Evolutionary conservation across 2,113 vertebrate genomes (phyloP).

Genomic region (Poeciliopsis retropinna): DNA sequence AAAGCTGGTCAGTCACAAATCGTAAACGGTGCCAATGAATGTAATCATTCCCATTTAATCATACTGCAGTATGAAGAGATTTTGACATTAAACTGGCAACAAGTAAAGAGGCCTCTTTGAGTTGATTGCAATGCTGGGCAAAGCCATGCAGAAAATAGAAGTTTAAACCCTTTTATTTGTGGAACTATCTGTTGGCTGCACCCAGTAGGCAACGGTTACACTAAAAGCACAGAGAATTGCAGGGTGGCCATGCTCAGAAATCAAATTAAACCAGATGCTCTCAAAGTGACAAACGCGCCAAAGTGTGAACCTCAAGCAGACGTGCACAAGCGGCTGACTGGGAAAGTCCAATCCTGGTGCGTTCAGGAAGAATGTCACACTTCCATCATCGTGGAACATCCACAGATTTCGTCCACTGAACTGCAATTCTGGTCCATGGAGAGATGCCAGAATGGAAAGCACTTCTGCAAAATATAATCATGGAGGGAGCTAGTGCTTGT

Average conservation of each 20-base stretch:
- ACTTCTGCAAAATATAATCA: conserved; percentile 26
- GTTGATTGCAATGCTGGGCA: conserved; percentile 51
- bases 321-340: conserved; percentile 36
- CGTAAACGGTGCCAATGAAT: conserved; percentile 2
- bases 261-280: conserved; percentile 80
- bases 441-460: conserved; percentile 24
- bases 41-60: conserved; percentile 11
- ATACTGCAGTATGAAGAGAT: conserved; percentile 2
- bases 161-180: conserved; percentile 79
- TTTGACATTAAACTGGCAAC: conserved; percentile 16
- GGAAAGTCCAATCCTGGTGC: conserved; percentile 57
- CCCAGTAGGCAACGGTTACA: conserved; percentile 71
- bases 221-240: conserved; percentile 73
- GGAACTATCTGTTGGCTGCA: conserved; percentile 82
- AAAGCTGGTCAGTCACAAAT: not conserved
- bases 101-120: conserved; percentile 32
- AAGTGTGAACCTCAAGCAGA: conserved; percentile 76
- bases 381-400: conserved; percentile 59
- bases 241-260: conserved; percentile 77
- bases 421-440: conserved; percentile 38
- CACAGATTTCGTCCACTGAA: conserved; percentile 54
- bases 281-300: conserved; percentile 77
- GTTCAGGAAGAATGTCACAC: conserved; percentile 68
- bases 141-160: conserved; percentile 79
- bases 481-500: not conserved